Evolutionary conservation across 2,113 vertebrate species (phyloP).

Genomic region (Syngnathus typhle): DNA sequence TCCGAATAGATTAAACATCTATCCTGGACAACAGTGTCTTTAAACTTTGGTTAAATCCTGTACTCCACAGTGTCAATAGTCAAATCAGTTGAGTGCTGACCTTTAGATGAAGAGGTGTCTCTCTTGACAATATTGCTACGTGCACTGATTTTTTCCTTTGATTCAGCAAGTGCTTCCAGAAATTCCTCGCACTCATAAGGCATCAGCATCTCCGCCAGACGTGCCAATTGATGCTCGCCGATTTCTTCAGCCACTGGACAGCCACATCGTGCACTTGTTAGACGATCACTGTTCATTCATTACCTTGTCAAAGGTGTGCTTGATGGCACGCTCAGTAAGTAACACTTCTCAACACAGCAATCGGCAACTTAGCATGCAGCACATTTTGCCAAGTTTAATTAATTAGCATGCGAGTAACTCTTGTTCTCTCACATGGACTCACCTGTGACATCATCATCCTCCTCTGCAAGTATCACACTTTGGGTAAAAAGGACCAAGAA

Average conservation of each 20-base stretch:
- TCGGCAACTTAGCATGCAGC: conserved; percentile 12
- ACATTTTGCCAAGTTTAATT: background rate
- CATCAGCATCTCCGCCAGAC: conserved; percentile 65
- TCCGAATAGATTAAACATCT: too few species aligned
- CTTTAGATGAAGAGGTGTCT: conserved; percentile 20
- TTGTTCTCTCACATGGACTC: conserved; percentile 29
- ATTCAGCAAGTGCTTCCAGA: conserved; percentile 49
- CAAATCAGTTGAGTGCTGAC: conserved; percentile 24
- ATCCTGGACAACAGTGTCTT: too few species aligned
- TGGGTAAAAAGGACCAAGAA: conserved; percentile 24
- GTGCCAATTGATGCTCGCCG: conserved; percentile 56
- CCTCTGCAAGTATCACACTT: conserved; percentile 27
- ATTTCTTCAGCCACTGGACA: conserved; percentile 60
- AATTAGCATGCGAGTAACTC: conserved; percentile 3
- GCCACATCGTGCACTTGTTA: background rate
- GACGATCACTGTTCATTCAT: background rate
- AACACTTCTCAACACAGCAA: conserved; percentile 21
- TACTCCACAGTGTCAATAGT: background rate
- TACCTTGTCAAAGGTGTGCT: background rate
- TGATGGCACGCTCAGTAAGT: background rate
- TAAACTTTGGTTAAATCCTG: too few species aligned
- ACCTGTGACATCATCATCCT: conserved; percentile 59
- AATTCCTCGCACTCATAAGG: conserved; percentile 63
- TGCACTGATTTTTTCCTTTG: conserved; percentile 55
- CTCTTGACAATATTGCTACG: conserved; percentile 46